Evolutionary conservation across 2,888 invertebrate species (phyloP), one percentile per base, ranked within the genome.

Genomic region (Abrostola tripartita): DNA sequence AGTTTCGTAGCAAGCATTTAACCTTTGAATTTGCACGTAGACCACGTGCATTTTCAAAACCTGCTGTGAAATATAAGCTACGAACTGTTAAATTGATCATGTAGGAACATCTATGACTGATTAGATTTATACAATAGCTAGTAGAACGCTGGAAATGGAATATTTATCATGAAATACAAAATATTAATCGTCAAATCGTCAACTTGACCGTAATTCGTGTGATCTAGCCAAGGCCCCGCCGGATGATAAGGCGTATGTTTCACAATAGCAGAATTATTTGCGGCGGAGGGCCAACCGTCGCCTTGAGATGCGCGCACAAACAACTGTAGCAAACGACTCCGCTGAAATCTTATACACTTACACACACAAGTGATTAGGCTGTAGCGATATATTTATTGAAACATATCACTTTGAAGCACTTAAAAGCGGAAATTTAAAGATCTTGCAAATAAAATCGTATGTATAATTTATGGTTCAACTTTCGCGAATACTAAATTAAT

Each of bases 221-320:
- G 92, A 92, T 94, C 90, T 89, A 88, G 81, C 90, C 93, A 94
- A 94, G 94, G 94, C 88, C 83, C 82, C 74, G 80, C 78, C 83
- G 83, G 82, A 83, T 92, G 93, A 94, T 93, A 92, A 92, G 90
- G 86, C 83, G 80, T 78, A 76, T 88, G 90, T 94, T 94, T 91
- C 94, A 94, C 94, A 94, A 94, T 90, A 93, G 93, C 92, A 91
- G 94, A 94, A 94, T 94, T 94, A 94, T 94, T 94, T 93, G 94
- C 94, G 94, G 92, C 91, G 87, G 85, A 87, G 91, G 84, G 88
- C 86, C 82, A 79, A 81, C 85, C 83, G 82, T 90, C 77, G 90
- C 94, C 94, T 94, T 94, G 94, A 92, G 93, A 93, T 90, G 92
- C 88, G 85, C 87, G 91, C 88, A 92, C 91, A 92, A 93, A 93